Evolutionary conservation across 2,888 invertebrate genomes (phyloP).

Genomic region (Polyommatus icarus): DNA sequence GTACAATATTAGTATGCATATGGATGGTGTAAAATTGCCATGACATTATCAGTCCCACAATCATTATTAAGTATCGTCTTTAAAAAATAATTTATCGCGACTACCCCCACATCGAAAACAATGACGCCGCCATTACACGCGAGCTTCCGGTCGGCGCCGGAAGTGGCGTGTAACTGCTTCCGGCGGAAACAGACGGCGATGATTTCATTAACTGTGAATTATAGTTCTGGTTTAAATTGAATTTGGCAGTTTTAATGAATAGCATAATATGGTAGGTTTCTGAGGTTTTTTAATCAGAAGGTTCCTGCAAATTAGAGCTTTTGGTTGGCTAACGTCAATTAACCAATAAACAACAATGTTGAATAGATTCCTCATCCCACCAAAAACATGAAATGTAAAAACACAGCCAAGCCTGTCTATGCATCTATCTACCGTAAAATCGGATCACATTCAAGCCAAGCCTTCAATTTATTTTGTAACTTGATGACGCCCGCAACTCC

Average conservation of each 20-base stretch:
- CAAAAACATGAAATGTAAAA: too few species aligned
- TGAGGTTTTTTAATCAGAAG: too few species aligned
- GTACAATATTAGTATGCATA: too few species aligned
- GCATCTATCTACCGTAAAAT: too few species aligned
- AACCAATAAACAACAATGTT: too few species aligned
- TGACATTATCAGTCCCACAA: not conserved
- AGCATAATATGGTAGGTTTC: not conserved
- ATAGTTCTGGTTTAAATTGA: not conserved
- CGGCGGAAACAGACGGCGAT: constrained; percentile 52
- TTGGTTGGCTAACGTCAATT: too few species aligned
- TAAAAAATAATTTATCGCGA: not conserved
- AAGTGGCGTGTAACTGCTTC: constrained; percentile 66
- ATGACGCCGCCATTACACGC: constrained; percentile 51
- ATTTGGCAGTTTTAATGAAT: not conserved
- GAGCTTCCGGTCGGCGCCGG: constrained; percentile 53
- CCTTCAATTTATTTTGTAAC: too few species aligned
- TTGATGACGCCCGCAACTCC: too few species aligned
- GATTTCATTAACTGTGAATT: not conserved
- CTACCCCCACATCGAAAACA: not conserved
- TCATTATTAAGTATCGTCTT: not conserved
- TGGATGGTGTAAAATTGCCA: not conserved
- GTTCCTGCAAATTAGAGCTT: too few species aligned
- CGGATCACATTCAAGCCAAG: too few species aligned
- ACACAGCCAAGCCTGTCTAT: too few species aligned
- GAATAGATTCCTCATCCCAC: too few species aligned